Percentiles rank a stretch among this genome's conserved stretches.
Conservation (phyloP, 1,140 invertebrate genomes). For the Lasioglossum albipes region DNA sequence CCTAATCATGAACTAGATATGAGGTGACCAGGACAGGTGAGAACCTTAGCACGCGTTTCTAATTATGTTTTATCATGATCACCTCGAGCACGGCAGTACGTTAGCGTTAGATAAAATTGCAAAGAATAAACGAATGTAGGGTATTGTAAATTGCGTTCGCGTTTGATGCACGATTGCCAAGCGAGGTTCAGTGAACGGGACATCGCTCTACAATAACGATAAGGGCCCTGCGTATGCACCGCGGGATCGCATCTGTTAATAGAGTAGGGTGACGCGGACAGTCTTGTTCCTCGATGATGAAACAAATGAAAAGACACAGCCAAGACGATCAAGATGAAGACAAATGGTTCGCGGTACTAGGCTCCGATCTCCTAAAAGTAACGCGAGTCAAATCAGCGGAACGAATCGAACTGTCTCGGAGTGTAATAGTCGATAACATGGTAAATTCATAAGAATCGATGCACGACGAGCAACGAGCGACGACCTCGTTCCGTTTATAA, state of each 20-base stretch:
- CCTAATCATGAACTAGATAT: too few relatives aligned
- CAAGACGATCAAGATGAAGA: constrained; percentile 47
- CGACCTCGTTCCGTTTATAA: constrained; percentile 31
- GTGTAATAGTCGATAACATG: constrained; percentile 13
- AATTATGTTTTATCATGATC: not conserved
- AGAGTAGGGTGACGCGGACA: constrained; percentile 52
- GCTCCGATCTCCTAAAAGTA: constrained; percentile 59
- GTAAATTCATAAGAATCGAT: constrained; percentile 20
- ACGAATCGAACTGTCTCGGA: constrained; percentile 41
- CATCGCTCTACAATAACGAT: constrained; percentile 52
- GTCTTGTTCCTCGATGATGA: constrained; percentile 49
- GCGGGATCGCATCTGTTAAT: constrained; percentile 45
- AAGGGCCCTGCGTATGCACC: constrained; percentile 52
- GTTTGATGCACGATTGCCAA: constrained; percentile 10
- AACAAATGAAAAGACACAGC: constrained; percentile 63
- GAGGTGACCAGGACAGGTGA: too few relatives aligned
- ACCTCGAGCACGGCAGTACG: not conserved
- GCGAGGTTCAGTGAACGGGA: constrained; percentile 55
- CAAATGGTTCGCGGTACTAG: constrained; percentile 55
- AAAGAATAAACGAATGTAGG: not conserved
- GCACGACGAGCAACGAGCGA: constrained; percentile 12
- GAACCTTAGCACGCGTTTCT: not conserved
- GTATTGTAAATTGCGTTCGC: not conserved
- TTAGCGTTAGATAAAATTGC: constrained; percentile 10
- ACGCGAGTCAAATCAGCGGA: constrained; percentile 42